These are phyloP conservation scores for Halyomorpha halys DNA, from an alignment of 1,140 invertebrate genomes.

Conservation along the genomic window DNA sequence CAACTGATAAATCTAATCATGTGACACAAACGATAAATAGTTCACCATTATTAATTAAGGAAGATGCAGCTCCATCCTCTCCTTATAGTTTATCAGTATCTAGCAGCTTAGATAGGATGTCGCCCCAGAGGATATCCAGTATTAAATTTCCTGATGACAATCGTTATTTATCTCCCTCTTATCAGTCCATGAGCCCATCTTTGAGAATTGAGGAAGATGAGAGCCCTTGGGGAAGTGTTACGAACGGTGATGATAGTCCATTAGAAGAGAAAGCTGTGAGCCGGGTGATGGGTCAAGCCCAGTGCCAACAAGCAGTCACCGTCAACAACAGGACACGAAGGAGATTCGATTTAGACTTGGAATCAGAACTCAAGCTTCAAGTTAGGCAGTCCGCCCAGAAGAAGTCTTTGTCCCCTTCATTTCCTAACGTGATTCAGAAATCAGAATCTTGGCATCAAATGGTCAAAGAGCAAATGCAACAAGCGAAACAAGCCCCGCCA, in stretches of 20 bases:
- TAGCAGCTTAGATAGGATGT: conserved; percentile 8
- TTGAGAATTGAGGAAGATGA: conserved; percentile 11
- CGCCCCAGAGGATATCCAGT: neutral
- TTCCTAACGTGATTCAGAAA: conserved; percentile 47
- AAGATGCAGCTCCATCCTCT: neutral
- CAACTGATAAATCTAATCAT: neutral
- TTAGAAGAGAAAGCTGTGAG: conserved; percentile 30
- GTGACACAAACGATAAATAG: neutral
- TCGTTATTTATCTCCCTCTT: conserved; percentile 3
- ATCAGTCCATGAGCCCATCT: conserved; percentile 2
- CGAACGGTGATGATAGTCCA: neutral
- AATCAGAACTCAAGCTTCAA: conserved; percentile 30
- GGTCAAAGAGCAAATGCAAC: conserved; percentile 36
- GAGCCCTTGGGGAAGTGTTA: conserved; percentile 1
- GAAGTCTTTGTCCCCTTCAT: conserved; percentile 33
- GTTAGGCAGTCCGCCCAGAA: conserved; percentile 32
- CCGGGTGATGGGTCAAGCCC: conserved; percentile 33
- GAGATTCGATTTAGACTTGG: conserved; percentile 17
- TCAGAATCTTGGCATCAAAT: conserved; percentile 72
- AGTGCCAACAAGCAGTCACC: conserved; percentile 33
- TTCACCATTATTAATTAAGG: neutral
- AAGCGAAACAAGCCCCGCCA: conserved; percentile 33
- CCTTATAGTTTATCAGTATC: neutral
- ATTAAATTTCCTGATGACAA: neutral
- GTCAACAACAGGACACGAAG: conserved; percentile 29